These are phyloP conservation scores for Diploptera punctata DNA, from an alignment of 2,888 invertebrate species.

Conservation along the genomic window DNA sequence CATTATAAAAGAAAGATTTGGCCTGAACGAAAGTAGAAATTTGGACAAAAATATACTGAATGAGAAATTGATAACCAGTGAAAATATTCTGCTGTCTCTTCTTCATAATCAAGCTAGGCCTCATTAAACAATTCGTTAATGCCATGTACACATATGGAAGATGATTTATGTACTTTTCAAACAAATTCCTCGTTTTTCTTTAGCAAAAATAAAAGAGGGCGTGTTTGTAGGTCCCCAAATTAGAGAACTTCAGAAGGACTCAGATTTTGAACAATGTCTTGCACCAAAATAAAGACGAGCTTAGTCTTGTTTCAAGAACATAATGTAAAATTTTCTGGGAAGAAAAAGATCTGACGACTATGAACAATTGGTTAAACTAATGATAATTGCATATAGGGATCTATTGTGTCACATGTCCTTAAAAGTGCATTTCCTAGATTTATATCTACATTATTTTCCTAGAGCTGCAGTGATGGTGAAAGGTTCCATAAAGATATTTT, in stretches of 20 bases:
- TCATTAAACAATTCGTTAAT: constrained; percentile 25
- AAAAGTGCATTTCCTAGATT: too few relatives aligned
- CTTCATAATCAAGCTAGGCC: background rate
- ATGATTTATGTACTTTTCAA: background rate
- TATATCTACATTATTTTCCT: too few relatives aligned
- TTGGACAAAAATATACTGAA: background rate
- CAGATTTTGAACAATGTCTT: constrained; percentile 2
- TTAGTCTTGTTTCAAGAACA: background rate
- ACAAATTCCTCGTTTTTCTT: background rate
- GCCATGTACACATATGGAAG: background rate
- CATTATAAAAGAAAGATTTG: constrained; percentile 1
- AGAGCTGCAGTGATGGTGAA: too few relatives aligned
- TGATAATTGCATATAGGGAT: too few relatives aligned
- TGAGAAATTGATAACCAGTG: background rate
- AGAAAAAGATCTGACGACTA: background rate
- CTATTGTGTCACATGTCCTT: too few relatives aligned
- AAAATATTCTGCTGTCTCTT: background rate
- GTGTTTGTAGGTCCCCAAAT: constrained; percentile 4
- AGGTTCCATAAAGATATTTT: too few relatives aligned
- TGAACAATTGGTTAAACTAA: background rate
- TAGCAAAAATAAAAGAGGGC: constrained; percentile 5
- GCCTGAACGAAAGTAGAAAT: background rate
- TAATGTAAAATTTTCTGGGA: background rate
- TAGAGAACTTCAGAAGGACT: background rate
- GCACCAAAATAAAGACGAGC: background rate